These are phyloP conservation scores for Pycnomerus fuliginosus DNA, from an alignment of 2,888 invertebrate genomes.

Conservation along the genomic window DNA sequence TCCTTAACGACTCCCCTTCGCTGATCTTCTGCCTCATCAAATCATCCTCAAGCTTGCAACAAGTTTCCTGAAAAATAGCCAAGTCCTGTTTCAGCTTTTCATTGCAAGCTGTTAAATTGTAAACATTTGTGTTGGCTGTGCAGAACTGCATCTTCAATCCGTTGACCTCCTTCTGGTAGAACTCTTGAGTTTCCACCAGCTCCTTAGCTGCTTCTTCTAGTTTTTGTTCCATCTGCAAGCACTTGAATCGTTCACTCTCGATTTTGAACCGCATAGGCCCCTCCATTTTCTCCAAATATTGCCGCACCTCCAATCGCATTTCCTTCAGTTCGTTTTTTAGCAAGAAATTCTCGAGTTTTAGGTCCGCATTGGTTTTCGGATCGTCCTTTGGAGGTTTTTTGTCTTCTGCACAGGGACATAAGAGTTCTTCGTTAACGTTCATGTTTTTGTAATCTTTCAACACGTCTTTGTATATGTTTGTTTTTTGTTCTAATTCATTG, in stretches of 20 bases:
- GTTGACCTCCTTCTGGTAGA: slow-evolving; percentile 37
- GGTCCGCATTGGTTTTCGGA: slow-evolving; percentile 22
- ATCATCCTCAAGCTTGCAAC: slow-evolving; percentile 47
- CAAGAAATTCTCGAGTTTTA: slow-evolving; percentile 41
- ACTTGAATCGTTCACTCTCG: slow-evolving; percentile 37
- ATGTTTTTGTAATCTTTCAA: slow-evolving; percentile 18
- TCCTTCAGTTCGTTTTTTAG: slow-evolving; percentile 46
- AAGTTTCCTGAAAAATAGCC: too few species aligned
- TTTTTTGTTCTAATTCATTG: slow-evolving; percentile 63
- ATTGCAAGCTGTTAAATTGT: slow-evolving; percentile 41
- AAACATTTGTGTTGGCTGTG: slow-evolving; percentile 38
- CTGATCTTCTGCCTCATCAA: slow-evolving; percentile 48
- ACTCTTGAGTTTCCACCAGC: slow-evolving; percentile 31
- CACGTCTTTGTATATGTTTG: slow-evolving; percentile 62
- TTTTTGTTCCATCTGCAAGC: slow-evolving; percentile 41
- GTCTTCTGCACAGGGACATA: slow-evolving; percentile 1
- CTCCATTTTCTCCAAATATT: slow-evolving; percentile 45
- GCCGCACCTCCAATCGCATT: slow-evolving; percentile 44
- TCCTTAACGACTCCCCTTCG: slow-evolving; percentile 45
- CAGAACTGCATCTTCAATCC: slow-evolving; percentile 42
- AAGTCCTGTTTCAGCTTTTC: slow-evolving; percentile 38
- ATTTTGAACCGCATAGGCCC: slow-evolving; percentile 43
- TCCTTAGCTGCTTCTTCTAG: slow-evolving; percentile 34
- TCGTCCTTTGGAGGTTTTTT: slow-evolving; percentile 2
- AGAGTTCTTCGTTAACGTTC: neutral